Evolutionary conservation across 37 sponge, comb jelly and placozoan species (phyloP), one percentile per base, ranked within the genome.

Genomic region (Geodia barretti): DNA sequence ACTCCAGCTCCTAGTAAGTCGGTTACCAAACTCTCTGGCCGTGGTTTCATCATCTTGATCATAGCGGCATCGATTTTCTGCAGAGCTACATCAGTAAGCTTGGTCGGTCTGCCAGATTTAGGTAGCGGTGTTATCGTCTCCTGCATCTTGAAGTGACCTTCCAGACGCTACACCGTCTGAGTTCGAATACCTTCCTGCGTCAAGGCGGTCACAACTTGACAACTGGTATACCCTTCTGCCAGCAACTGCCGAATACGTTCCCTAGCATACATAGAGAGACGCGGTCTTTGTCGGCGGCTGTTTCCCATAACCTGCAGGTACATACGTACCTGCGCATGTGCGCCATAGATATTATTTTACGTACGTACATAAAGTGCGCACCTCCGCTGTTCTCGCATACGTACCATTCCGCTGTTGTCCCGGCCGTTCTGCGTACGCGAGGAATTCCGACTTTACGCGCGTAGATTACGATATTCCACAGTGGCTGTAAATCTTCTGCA

Each of bases 11-110:
- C 7, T 47, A 7, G 7, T 17, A 47, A 14, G 7, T 7, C 54
- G 14, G 54, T 47, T 17, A 65, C 67, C 9, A 65, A n/a, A 17
- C 17, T 65, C 31, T 29, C 17, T 65, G 7, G 67, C 67, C 7
- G 67, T 65, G 67, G 67, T 65, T 65, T 65, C 67, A 65, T 65
- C 67, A 65, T 65, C 67, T 24, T 29, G 28, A 8, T 9, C 67
- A 65, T 65, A n/a, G n/a, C n/a, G n/a, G n/a, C n/a, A n/a, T n/a
- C n/a, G n/a, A n/a, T n/a, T n/a, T n/a, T n/a, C n/a, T n/a, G n/a
- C n/a, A n/a, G n/a, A n/a, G n/a, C 67, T 31, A 21, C 67, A 24
- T 65, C 17, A 17, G 67, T 65, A 25, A 65, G 9, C 67, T 31
- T 29, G 7, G 67, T 29, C 17, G 67, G 32, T 65, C 67, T 65